These are phyloP conservation scores for Pandemis cinnamomeana DNA, from an alignment of 2,888 invertebrate genomes.

Conservation along the genomic window DNA sequence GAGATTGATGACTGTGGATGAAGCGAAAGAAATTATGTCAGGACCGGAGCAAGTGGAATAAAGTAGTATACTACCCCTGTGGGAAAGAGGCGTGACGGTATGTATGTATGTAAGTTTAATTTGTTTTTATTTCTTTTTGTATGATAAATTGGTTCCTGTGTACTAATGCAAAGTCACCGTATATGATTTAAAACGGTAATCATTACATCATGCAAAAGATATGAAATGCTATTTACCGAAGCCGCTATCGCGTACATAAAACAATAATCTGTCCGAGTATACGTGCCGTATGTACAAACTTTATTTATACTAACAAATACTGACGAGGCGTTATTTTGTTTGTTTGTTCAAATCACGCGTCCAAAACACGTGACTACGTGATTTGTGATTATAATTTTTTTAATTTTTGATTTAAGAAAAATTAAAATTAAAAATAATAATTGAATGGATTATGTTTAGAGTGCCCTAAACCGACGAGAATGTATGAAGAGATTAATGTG, in stretches of 20 bases:
- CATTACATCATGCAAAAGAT: not conserved
- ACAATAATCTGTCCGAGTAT: not conserved
- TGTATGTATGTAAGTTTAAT: too few species aligned
- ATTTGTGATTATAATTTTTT: not conserved
- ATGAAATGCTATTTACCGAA: constrained; percentile 1
- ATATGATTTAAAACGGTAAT: not conserved
- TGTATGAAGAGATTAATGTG: too few species aligned
- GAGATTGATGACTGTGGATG: too few species aligned
- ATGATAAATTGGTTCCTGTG: too few species aligned
- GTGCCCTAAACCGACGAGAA: too few species aligned
- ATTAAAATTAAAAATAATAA: too few species aligned
- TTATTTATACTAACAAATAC: constrained; percentile 25
- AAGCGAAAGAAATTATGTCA: too few species aligned
- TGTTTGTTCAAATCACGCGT: constrained; percentile 8
- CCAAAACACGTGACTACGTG: constrained; percentile 10
- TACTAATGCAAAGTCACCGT: not conserved
- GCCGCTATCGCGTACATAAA: constrained; percentile 23
- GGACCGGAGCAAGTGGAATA: too few species aligned
- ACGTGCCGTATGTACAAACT: constrained; percentile 22
- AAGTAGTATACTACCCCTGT: too few species aligned
- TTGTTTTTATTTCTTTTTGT: too few species aligned
- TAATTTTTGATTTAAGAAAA: not conserved
- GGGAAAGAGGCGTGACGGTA: too few species aligned
- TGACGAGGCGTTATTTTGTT: constrained; percentile 28
- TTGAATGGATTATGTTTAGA: too few species aligned